These are phyloP conservation scores for Vireo griseus DNA, from an alignment of 2,797 vertebrate species.

Conservation along the genomic window DNA sequence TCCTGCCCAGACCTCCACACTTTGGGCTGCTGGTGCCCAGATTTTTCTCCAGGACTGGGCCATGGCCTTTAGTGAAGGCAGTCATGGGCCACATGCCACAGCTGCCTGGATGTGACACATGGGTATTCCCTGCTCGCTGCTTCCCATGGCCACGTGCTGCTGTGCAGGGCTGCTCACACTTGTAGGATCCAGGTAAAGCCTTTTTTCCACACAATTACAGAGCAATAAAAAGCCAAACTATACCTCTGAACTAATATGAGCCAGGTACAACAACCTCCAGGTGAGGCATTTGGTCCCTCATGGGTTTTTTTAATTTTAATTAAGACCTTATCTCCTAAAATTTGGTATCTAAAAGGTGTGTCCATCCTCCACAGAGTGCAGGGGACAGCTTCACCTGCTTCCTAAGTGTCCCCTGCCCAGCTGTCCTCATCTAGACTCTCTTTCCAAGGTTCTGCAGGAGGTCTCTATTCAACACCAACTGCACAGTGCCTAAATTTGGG, in stretches of 20 bases:
- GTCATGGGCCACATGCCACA: not conserved
- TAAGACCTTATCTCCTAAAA: not conserved
- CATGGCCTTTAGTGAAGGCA: not conserved
- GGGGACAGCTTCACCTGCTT: not conserved
- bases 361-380: not conserved
- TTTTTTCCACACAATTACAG: not conserved
- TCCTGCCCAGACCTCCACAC: not conserved
- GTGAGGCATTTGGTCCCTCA: not conserved
- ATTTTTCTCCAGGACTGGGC: not conserved
- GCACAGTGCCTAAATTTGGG: not conserved
- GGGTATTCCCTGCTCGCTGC: not conserved
- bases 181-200: not conserved
- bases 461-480: not conserved
- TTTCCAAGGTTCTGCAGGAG: not conserved
- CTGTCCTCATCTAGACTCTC: not conserved
- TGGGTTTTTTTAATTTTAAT: rapidly evolving
- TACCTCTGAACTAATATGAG: not conserved
- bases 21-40: not conserved
- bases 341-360: not conserved
- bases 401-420: not conserved
- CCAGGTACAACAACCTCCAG: not conserved
- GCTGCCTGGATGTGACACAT: not conserved
- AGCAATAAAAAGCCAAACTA: not conserved
- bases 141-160: not conserved
- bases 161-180: not conserved